These are phyloP conservation scores for Drosophila kikkawai DNA, from an alignment of 1,140 invertebrate genomes.

Conservation along the genomic window DNA sequence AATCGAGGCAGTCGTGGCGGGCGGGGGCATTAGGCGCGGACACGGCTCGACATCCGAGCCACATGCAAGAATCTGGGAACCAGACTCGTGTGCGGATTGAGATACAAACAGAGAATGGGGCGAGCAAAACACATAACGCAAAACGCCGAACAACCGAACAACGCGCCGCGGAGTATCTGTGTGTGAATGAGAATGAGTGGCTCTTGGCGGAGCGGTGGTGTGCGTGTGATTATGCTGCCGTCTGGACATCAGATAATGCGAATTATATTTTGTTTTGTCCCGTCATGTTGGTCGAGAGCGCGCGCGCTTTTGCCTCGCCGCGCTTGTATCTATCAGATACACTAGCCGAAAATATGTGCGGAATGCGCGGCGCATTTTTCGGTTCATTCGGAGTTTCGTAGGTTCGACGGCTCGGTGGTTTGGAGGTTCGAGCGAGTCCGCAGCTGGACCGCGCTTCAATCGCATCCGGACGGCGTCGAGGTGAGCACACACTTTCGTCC, in stretches of 20 bases:
- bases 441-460: conserved; percentile 40
- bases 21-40: conserved; percentile 30
- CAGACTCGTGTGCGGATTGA: conserved; percentile 13
- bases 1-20: not conserved
- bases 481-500: conserved; percentile 35
- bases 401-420: conserved; percentile 1
- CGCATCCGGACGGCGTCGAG: conserved; percentile 46
- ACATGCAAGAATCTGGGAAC: conserved; percentile 24
- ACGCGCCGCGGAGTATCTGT: conserved; percentile 39
- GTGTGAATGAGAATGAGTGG: conserved; percentile 36
- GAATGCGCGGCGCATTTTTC: conserved; percentile 43
- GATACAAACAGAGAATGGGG: conserved; percentile 38
- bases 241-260: conserved; percentile 60
- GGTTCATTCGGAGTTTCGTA: conserved; percentile 8
- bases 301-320: conserved; percentile 33
- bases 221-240: conserved; percentile 37
- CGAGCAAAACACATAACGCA: conserved; percentile 64
- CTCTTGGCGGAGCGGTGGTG: conserved; percentile 3
- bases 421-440: conserved; percentile 15
- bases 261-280: conserved; percentile 60
- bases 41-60: conserved; percentile 14
- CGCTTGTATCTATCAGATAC: conserved; percentile 48
- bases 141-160: conserved; percentile 27
- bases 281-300: conserved; percentile 49
- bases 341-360: conserved; percentile 57